Evolutionary conservation across 2,797 vertebrate genomes (phyloP).

Genomic region (Vultur gryphus): DNA sequence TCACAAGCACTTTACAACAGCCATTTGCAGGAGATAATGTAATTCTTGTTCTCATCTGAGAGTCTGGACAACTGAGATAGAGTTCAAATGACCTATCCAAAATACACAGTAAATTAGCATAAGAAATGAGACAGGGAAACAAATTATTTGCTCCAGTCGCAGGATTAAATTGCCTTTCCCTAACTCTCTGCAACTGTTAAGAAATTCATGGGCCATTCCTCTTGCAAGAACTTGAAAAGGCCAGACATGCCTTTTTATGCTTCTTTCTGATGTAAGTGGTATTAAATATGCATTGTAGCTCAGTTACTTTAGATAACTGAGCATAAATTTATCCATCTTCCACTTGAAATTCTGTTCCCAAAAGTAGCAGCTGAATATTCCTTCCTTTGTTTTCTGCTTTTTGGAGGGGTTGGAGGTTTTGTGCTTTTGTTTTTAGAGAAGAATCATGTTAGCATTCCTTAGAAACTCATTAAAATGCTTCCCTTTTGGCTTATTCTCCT

Average conservation of each 20-base stretch:
- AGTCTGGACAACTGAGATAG: background rate
- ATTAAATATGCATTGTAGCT: constrained; percentile 18
- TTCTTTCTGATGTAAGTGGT: background rate
- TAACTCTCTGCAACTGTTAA: constrained; percentile 25
- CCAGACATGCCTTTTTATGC: constrained; percentile 35
- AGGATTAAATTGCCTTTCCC: constrained; percentile 9
- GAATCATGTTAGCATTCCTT: constrained; percentile 41
- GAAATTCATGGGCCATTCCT: constrained; percentile 46
- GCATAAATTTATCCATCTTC: constrained; percentile 32
- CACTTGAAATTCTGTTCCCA: constrained; percentile 37
- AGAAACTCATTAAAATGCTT: constrained; percentile 67
- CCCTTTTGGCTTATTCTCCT: constrained; percentile 65
- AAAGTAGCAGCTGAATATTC: background rate
- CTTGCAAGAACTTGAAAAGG: constrained; percentile 32
- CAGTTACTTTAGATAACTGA: constrained; percentile 24
- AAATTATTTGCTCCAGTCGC: constrained; percentile 9
- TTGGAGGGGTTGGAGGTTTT: background rate
- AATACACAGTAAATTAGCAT: constrained; percentile 5
- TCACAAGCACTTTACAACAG: background rate
- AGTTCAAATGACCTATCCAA: background rate
- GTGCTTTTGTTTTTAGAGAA: constrained; percentile 38
- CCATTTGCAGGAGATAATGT: background rate
- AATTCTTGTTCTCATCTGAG: background rate
- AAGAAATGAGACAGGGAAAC: background rate
- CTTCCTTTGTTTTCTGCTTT: constrained; percentile 26